Evolutionary conservation across 2,113 vertebrate genomes (phyloP), one percentile per base, ranked within the genome.

Genomic region (Chunga burmeisteri): DNA sequence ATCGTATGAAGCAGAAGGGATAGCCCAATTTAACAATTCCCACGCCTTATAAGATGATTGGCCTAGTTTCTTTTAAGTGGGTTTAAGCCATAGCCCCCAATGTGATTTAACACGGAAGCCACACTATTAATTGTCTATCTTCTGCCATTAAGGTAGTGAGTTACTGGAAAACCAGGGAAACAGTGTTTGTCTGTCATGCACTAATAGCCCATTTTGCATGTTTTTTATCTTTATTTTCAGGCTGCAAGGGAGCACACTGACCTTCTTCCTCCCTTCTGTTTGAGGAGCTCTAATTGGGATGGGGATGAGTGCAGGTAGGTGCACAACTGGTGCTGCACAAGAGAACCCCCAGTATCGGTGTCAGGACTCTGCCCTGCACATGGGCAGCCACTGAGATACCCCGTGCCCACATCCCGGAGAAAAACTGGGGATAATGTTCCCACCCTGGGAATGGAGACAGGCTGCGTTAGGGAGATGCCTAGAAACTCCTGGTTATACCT

Each of bases 21-120:
- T 77, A 96, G 94, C 75, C 82, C 86, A 90, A 92, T 95, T 93
- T 86, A 83, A 83, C 53, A 88, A 86, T 96, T 96, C 95, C 90
- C 92, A 96, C 15, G 72, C 79, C 94, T 95, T 56, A 50, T 88
- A 95, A 95, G 94, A 83, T 66, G 74, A 93, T 94, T 92, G 88
- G 71, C 82, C 93, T 93, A 73, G 29, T 95, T 97, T 92, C 95
- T 97, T 97, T 95, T 71, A 94, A 96, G 94, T 83, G 93, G 88
- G 55, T 93, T 96, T 77, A 90, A 93, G 80, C 63, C 80, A 21
- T 94, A 88, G 79, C 42, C 95, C 82, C 94, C 75, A 65, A n/a
- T 5, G 1, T 73, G 75, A 93, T 95, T 96, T 89, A 88, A 83
- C 44, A 32, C 3, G 72, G 90, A 96, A 96, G 82, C 85, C 92